phyloP scores from a whole-genome alignment of 2,797 vertebrate genomes.

The Cyclopterus lumpus region DNA sequence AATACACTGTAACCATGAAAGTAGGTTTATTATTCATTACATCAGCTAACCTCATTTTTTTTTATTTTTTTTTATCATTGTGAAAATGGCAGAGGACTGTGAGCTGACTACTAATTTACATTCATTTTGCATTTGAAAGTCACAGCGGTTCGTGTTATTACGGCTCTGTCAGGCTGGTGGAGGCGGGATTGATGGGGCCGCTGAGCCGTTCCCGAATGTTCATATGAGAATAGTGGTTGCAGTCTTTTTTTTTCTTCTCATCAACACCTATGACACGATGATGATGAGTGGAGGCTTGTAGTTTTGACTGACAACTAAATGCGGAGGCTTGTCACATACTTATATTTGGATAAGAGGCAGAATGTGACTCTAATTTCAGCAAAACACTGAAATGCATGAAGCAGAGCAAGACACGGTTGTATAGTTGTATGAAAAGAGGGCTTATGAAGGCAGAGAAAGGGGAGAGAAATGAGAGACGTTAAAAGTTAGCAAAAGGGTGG shows the following conservation, averaged over 20 bases:
- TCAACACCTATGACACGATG: constrained; percentile 69
- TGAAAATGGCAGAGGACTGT: constrained; percentile 57
- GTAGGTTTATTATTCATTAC: constrained; percentile 70
- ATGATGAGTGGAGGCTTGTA: constrained; percentile 68
- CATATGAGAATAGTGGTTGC: constrained; percentile 69
- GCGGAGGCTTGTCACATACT: constrained; percentile 52
- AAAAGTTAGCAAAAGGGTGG: constrained; percentile 39
- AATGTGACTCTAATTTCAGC: constrained; percentile 61
- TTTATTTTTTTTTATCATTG: constrained; percentile 57
- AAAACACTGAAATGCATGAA: constrained; percentile 48
- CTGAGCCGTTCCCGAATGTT: constrained; percentile 64
- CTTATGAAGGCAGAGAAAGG: constrained; percentile 12
- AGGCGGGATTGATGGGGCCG: constrained; percentile 73
- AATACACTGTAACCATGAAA: constrained; percentile 56
- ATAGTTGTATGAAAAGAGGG: constrained; percentile 22
- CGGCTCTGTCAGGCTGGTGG: constrained; percentile 72
- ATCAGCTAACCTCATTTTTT: constrained; percentile 52
- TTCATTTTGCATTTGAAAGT: constrained; percentile 80
- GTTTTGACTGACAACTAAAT: constrained; percentile 74
- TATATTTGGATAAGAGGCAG: constrained; percentile 70
- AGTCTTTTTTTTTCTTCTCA: constrained; percentile 66
- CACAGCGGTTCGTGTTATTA: constrained; percentile 77
- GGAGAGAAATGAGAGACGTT: constrained; percentile 5
- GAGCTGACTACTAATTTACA: constrained; percentile 72
- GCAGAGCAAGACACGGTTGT: constrained; percentile 26